A percentile compares a stretch with the other conserved stretches of the same genome.
Evolutionary conservation across 2,797 vertebrate species (phyloP).

Genomic region (Ctenopoma multispine): DNA sequence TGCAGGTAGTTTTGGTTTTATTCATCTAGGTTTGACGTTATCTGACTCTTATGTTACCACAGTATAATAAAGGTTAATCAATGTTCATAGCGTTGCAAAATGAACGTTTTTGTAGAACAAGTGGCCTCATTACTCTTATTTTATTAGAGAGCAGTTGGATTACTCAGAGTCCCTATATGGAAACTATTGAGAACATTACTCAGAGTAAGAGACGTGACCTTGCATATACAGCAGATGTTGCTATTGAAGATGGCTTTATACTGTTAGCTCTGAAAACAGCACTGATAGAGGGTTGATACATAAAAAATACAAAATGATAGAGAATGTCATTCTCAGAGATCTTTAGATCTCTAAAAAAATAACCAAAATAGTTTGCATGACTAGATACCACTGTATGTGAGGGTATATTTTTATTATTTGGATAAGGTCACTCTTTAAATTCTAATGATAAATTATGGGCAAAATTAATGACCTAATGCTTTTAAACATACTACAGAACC

Average conservation of each 20-base stretch:
- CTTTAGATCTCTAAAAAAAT: not conserved
- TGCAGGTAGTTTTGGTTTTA: not conserved
- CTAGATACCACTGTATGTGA: not conserved
- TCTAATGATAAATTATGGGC: conserved; percentile 5
- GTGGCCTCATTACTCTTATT: not conserved
- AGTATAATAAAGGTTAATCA: not conserved
- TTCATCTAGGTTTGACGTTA: not conserved
- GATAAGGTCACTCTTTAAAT: conserved; percentile 7
- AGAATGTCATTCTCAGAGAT: not conserved
- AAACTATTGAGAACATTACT: not conserved
- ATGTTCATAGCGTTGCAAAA: not conserved
- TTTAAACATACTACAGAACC: conserved; percentile 13
- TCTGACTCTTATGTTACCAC: not conserved
- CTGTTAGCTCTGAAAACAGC: not conserved
- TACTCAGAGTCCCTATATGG: too few relatives aligned
- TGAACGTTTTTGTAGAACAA: not conserved
- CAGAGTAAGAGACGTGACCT: not conserved
- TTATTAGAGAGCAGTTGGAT: too few relatives aligned
- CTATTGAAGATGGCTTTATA: not conserved
- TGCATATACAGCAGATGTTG: not conserved
- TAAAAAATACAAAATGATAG: not conserved
- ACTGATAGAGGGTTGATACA: not conserved
- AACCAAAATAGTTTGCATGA: not conserved
- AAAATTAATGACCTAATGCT: not conserved
- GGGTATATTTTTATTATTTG: not conserved